phyloP scores from a whole-genome alignment of 2,797 vertebrate species.

The Poeciliopsis presidionis region DNA sequence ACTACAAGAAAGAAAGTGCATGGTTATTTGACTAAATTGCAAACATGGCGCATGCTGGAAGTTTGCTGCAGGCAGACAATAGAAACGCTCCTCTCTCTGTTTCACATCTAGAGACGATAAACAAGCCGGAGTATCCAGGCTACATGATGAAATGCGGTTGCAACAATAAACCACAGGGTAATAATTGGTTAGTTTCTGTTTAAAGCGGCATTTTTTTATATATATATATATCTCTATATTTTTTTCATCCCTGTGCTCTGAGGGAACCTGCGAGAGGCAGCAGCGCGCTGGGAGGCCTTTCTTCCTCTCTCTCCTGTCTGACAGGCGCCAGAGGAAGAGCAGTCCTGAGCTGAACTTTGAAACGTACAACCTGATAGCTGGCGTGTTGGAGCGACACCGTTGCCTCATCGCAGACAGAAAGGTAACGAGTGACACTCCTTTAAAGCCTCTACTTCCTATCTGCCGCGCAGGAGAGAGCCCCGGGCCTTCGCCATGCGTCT shows the following conservation, averaged over 20 bases:
- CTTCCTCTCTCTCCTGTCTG: neutral
- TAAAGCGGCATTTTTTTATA: too few relatives aligned
- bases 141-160: neutral
- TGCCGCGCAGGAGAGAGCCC: neutral
- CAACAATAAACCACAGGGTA: neutral
- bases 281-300: neutral
- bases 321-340: neutral
- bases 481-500: slow-evolving; percentile 38
- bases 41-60: neutral
- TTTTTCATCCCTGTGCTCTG: too few relatives aligned
- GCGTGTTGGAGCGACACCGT: slow-evolving; percentile 12
- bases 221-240: too few relatives aligned
- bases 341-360: slow-evolving; percentile 69
- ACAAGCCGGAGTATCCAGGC: neutral
- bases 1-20: neutral
- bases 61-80: neutral
- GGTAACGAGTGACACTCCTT: slow-evolving; percentile 51
- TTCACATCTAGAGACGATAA: neutral
- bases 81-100: neutral
- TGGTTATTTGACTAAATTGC: neutral
- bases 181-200: neutral
- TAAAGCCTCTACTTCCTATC: neutral
- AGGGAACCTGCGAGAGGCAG: slow-evolving; percentile 12
- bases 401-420: slow-evolving; percentile 57
- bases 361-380: slow-evolving; percentile 32